A percentile compares a stretch with the other conserved stretches of the same genome.
phyloP scores from a whole-genome alignment of 1,140 invertebrate genomes.

The Oryzaephilus surinamensis region DNA sequence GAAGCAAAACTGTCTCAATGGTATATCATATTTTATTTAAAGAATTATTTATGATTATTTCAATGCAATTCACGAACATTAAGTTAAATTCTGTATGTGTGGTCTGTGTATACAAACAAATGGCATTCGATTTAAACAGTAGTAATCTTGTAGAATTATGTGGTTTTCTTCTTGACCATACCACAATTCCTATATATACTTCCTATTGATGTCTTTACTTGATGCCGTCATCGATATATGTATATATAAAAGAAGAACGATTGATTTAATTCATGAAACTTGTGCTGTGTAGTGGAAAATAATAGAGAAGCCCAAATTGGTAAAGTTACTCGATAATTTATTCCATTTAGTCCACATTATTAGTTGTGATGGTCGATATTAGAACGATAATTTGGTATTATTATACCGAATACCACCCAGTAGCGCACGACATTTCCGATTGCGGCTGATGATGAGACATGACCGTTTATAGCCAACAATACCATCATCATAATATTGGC shows the following conservation, averaged over 20 bases:
- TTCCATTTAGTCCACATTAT: conserved; percentile 20
- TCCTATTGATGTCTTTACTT: too few species aligned
- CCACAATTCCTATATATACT: too few species aligned
- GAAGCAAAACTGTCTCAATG: too few species aligned
- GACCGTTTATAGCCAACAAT: conserved; percentile 10
- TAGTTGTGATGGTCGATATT: conserved; percentile 20
- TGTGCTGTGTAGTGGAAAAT: too few species aligned
- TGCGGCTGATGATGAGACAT: conserved; percentile 8
- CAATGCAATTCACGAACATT: too few species aligned
- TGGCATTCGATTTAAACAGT: conserved; percentile 13
- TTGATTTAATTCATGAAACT: too few species aligned
- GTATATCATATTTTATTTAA: too few species aligned
- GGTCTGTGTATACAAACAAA: conserved; percentile 4
- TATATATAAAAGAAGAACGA: too few species aligned
- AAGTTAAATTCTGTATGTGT: conserved; percentile 5
- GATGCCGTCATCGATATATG: too few species aligned
- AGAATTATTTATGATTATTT: too few species aligned
- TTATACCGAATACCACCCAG: conserved; percentile 19
- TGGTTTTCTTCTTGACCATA: conserved; percentile 12
- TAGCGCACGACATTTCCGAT: conserved; percentile 20
- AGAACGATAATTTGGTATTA: conserved; percentile 18
- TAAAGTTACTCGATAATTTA: conserved; percentile 19
- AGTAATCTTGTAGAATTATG: conserved; percentile 11
- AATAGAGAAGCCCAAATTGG: conserved; percentile 19
- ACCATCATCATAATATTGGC: too few species aligned